A percentile compares a stretch with the other conserved stretches of the same genome.
These are phyloP conservation scores for Catocala nupta DNA, from an alignment of 2,888 invertebrate genomes.

Conservation along the genomic window DNA sequence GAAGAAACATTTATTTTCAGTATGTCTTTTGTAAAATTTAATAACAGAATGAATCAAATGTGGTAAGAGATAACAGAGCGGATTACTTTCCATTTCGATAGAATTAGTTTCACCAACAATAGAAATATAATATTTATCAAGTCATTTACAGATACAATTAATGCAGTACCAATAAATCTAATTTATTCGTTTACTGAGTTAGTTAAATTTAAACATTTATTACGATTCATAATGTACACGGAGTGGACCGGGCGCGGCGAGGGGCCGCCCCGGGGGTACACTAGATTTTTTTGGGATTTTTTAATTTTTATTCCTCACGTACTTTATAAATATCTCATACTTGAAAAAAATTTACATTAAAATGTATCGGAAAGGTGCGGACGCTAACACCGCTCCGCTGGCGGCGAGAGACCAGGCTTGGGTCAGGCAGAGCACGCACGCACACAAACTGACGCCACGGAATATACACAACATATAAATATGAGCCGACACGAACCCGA, in stretches of 20 bases:
- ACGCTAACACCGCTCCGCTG: slow-evolving; percentile 60
- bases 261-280: slow-evolving; percentile 61
- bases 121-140: slow-evolving; percentile 86
- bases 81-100: slow-evolving; percentile 81
- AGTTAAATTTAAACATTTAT: slow-evolving; percentile 81
- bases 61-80: slow-evolving; percentile 84
- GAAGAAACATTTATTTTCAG: slow-evolving; percentile 91
- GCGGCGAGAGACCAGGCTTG: slow-evolving; percentile 25
- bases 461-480: slow-evolving; percentile 75
- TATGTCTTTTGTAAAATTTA: slow-evolving; percentile 90
- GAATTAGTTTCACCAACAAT: slow-evolving; percentile 84
- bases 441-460: slow-evolving; percentile 57
- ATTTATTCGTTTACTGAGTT: slow-evolving; percentile 85
- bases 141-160: slow-evolving; percentile 84
- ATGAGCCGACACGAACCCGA: slow-evolving; percentile 73
- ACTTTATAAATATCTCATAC: slow-evolving; percentile 86
- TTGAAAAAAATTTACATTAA: slow-evolving; percentile 86
- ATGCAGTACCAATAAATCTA: slow-evolving; percentile 85
- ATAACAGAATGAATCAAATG: slow-evolving; percentile 87
- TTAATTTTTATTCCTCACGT: slow-evolving; percentile 81
- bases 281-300: slow-evolving; percentile 76
- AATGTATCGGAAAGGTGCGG: slow-evolving; percentile 80
- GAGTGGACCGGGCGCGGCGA: slow-evolving; percentile 56
- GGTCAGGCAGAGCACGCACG: slow-evolving; percentile 56
- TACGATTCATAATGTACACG: slow-evolving; percentile 74